phyloP scores from a whole-genome alignment of 2,113 vertebrate species.

The Pseudorhombus dupliciocellatus region DNA sequence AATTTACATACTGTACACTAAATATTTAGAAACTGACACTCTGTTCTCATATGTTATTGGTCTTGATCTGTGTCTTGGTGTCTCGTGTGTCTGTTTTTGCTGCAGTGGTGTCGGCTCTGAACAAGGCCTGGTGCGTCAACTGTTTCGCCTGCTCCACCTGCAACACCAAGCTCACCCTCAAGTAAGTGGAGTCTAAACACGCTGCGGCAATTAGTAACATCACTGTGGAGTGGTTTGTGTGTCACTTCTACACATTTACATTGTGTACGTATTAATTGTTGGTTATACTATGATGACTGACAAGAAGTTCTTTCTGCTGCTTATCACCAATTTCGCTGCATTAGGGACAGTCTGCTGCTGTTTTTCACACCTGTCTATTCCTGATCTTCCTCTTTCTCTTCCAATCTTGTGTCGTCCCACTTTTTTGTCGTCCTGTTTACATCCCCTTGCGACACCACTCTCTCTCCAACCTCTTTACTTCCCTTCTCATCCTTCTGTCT shows the following conservation, averaged over 20 bases:
- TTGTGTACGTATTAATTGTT: neutral
- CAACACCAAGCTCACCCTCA: constrained; percentile 97
- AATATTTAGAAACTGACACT: neutral
- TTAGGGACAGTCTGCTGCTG: constrained; percentile 15
- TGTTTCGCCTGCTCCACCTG: constrained; percentile 98
- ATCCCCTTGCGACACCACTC: neutral
- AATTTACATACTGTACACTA: no score
- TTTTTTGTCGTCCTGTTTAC: neutral
- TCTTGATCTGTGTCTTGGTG: neutral
- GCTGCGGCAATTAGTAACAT: neutral
- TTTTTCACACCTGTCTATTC: constrained; percentile 8
- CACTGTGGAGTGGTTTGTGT: neutral
- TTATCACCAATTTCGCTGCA: neutral
- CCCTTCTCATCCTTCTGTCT: neutral
- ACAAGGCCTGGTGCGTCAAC: constrained; percentile 98
- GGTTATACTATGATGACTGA: neutral
- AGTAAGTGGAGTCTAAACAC: constrained; percentile 82
- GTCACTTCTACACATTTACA: neutral
- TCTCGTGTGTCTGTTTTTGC: constrained; percentile 24
- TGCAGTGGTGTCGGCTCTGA: constrained; percentile 95
- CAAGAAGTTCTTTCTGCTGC: constrained; percentile 3
- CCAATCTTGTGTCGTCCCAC: constrained; percentile 2
- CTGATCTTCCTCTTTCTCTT: constrained; percentile 23
- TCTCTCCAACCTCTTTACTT: neutral
- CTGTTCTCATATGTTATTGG: neutral